Evolutionary conservation across 2,888 invertebrate genomes (phyloP).

Genomic region (Tenthredo livida): DNA sequence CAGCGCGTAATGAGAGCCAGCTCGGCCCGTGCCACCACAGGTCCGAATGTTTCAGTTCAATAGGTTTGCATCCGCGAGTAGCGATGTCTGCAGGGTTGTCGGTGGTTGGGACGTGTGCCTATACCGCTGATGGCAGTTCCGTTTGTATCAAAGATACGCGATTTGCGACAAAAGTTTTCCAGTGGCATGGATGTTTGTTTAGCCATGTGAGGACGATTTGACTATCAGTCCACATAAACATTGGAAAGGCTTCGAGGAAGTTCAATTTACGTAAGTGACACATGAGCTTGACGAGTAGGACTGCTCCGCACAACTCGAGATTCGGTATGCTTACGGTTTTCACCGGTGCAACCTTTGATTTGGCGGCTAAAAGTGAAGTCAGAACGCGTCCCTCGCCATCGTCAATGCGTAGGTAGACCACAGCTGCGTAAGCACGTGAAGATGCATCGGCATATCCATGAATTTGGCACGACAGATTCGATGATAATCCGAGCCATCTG

Average conservation of each 20-base stretch:
- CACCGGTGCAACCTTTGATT: slow-evolving; percentile 16
- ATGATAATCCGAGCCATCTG: background rate
- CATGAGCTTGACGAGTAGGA: slow-evolving; percentile 18
- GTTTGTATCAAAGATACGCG: slow-evolving; percentile 14
- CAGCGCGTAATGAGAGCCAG: slow-evolving; percentile 17
- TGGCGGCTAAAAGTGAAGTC: background rate
- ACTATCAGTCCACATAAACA: slow-evolving; percentile 29
- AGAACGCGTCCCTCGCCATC: background rate
- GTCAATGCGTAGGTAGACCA: background rate
- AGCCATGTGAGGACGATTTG: slow-evolving; percentile 25
- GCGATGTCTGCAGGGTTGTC: slow-evolving; percentile 56
- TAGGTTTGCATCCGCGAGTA: slow-evolving; percentile 42
- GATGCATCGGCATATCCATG: slow-evolving; percentile 24
- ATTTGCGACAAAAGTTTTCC: slow-evolving; percentile 43
- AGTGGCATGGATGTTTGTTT: background rate
- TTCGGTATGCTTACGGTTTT: slow-evolving; percentile 32
- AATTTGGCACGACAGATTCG: background rate
- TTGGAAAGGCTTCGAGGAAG: background rate
- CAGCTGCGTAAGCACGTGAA: slow-evolving; percentile 15
- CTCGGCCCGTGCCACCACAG: slow-evolving; percentile 39
- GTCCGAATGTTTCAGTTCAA: background rate
- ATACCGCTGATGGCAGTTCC: background rate
- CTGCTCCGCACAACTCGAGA: slow-evolving; percentile 20
- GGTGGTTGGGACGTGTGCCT: slow-evolving; percentile 14
- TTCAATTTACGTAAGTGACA: background rate